Conservation (phyloP, 1,140 invertebrate genomes). For the Sinonovacula constricta region DNA sequence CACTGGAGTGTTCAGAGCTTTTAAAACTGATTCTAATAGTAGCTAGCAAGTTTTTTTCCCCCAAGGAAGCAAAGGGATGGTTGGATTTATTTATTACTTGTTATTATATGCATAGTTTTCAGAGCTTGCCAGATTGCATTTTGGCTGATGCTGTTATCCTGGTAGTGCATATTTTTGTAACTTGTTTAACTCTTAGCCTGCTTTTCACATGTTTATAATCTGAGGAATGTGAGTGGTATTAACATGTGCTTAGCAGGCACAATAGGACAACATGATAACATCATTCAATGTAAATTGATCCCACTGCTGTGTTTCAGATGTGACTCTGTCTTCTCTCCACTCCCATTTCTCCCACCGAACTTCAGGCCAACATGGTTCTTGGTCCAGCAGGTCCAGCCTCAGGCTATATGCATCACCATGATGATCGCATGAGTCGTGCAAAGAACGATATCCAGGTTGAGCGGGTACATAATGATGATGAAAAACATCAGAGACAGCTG, state of each 20-base stretch:
- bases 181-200: not conserved
- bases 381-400: conserved; percentile 37
- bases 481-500: conserved; percentile 41
- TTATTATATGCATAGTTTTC: no score
- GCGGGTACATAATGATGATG: conserved; percentile 8
- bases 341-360: conserved; percentile 52
- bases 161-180: not conserved
- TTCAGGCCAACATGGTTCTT: conserved; percentile 28
- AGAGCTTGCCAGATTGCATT: no score
- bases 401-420: conserved; percentile 35
- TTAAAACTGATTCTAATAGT: no score
- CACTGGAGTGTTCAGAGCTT: no score
- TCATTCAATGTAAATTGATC: not conserved
- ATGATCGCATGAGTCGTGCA: not conserved
- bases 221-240: not conserved
- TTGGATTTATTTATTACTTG: no score
- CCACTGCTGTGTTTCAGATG: conserved; percentile 56
- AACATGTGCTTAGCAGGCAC: not conserved
- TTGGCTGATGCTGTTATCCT: not conserved
- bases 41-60: no score
- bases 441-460: conserved; percentile 31
- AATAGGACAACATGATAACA: not conserved
- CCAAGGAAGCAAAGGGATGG: no score
- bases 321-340: conserved; percentile 62
- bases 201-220: not conserved